Conservation (phyloP, 1,140 invertebrate genomes). For the Drosophila leontia region DNA sequence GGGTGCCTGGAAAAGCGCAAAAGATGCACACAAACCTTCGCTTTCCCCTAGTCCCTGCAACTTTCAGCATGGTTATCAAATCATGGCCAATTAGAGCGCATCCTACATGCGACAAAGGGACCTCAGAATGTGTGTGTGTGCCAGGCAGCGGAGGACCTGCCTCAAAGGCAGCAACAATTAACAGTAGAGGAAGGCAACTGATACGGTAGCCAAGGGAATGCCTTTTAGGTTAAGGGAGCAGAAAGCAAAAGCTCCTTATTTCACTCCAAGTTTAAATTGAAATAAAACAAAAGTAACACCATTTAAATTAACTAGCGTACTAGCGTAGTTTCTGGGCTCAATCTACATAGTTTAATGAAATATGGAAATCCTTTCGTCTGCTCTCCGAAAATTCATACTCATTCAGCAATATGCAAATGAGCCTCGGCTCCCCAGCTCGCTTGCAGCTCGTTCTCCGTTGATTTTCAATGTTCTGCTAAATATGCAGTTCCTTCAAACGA, state of each 20-base stretch:
- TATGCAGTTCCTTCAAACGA: conserved; percentile 64
- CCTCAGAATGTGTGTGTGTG: neutral
- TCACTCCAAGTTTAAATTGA: neutral
- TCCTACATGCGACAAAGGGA: conserved; percentile 14
- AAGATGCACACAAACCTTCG: neutral
- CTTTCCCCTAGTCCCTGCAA: neutral
- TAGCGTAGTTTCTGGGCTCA: neutral
- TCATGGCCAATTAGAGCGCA: conserved; percentile 46
- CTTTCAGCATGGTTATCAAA: conserved; percentile 14
- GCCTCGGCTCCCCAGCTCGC: neutral
- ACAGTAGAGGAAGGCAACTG: neutral
- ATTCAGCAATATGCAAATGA: conserved; percentile 58
- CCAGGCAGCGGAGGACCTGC: neutral
- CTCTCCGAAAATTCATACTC: conserved; percentile 30
- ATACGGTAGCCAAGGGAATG: neutral
- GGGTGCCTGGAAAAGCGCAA: conserved; percentile 15
- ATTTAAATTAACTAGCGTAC: neutral
- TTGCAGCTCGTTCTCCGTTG: neutral
- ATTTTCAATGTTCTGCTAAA: conserved; percentile 36
- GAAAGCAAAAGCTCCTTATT: too few species aligned
- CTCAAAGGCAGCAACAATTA: conserved; percentile 1
- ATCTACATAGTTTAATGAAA: conserved; percentile 23
- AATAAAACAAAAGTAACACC: neutral
- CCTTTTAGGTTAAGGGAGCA: too few species aligned
- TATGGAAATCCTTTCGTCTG: conserved; percentile 32